A percentile compares a stretch with the other conserved stretches of the same genome.
Conservation (phyloP, 2,888 invertebrate species). For the Eumacrocentrus americanus region DNA sequence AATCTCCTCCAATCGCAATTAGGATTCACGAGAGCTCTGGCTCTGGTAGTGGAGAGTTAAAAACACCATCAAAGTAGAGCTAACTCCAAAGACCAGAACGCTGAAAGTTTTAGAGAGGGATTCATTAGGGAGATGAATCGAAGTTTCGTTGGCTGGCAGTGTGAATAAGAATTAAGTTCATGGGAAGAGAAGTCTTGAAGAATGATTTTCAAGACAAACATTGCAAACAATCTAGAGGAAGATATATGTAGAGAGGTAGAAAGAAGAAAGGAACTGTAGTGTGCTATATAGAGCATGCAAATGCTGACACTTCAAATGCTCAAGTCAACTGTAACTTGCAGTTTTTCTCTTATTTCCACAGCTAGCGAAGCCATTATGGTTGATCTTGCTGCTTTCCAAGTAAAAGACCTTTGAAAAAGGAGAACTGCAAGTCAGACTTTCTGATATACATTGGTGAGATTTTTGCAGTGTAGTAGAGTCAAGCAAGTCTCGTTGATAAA, state of each 20-base stretch:
- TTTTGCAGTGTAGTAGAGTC: neutral
- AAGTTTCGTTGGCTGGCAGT: neutral
- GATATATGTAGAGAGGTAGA: neutral
- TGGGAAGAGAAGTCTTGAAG: neutral
- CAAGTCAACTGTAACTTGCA: neutral
- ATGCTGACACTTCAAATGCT: neutral
- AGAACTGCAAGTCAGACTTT: neutral
- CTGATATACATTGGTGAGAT: neutral
- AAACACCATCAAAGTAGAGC: neutral
- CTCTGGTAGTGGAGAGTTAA: neutral
- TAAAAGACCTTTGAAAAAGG: neutral
- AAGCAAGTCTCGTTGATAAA: neutral
- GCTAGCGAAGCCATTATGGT: neutral
- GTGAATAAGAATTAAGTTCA: too few relatives aligned
- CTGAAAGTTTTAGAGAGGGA: neutral
- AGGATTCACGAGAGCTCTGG: neutral
- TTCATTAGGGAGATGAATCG: conserved; percentile 6
- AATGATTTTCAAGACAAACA: neutral
- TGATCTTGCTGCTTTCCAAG: neutral
- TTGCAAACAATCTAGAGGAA: neutral
- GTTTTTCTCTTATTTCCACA: neutral
- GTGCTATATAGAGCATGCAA: neutral
- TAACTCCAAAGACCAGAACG: neutral
- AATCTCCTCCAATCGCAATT: neutral
- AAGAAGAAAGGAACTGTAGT: neutral